Evolutionary conservation across 2,113 vertebrate species (phyloP).

Genomic region (Engystomops pustulosus): DNA sequence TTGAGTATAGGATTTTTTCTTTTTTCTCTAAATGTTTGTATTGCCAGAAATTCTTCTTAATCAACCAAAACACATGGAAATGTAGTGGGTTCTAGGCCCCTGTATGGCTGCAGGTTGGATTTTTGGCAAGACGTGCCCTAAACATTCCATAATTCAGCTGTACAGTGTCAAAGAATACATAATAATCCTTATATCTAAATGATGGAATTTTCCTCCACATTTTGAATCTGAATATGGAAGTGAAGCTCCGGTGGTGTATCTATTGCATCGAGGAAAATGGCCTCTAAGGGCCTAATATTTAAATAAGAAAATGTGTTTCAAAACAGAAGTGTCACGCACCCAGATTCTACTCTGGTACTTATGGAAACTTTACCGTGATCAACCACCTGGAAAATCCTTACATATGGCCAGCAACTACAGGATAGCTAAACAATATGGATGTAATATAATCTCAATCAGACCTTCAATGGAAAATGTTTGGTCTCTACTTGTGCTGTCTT

Average conservation of each 20-base stretch:
- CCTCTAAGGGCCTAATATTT: conserved; percentile 14
- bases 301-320: conserved; percentile 14
- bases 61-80: no score
- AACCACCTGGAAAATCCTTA: conserved; percentile 21
- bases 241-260: not conserved
- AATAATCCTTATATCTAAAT: not conserved
- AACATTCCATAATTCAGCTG: conserved; percentile 3
- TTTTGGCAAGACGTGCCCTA: no score
- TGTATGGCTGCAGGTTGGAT: no score
- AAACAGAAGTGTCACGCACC: conserved; percentile 21
- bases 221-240: conserved; percentile 5
- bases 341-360: not conserved
- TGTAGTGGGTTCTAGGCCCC: no score
- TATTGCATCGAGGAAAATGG: not conserved
- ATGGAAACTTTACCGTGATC: conserved; percentile 27
- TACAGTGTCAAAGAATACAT: not conserved
- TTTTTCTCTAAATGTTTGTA: no score
- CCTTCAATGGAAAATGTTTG: conserved; percentile 24
- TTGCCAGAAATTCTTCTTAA: no score
- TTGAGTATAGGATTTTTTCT: no score
- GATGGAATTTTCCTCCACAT: not conserved
- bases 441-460: conserved; percentile 8
- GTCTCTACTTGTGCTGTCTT: not conserved
- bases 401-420: not conserved
- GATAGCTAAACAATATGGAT: conserved; percentile 17